These are phyloP conservation scores for Ceraclea dissimilis DNA, from an alignment of 2,888 invertebrate genomes.

Conservation along the genomic window DNA sequence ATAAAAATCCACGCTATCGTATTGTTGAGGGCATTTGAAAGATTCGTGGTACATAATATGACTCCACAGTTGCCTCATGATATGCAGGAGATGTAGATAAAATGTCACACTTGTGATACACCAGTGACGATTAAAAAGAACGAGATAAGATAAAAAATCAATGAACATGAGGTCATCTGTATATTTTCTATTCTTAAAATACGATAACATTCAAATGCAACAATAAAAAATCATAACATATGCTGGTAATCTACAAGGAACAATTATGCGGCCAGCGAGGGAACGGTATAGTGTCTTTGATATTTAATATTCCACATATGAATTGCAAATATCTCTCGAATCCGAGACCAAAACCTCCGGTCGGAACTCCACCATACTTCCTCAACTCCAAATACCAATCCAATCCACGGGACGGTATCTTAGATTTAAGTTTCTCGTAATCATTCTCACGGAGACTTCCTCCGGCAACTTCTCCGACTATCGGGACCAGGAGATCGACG, in stretches of 20 bases:
- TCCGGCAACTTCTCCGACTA: slow-evolving; percentile 90
- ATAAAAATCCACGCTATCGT: no score
- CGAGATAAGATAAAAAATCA: no score
- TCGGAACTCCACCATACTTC: slow-evolving; percentile 80
- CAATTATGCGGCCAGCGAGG: slow-evolving; percentile 92
- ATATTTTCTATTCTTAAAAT: no score
- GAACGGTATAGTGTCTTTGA: slow-evolving; percentile 91
- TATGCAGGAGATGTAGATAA: no score
- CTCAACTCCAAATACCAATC: slow-evolving; percentile 88
- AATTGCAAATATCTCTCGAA: slow-evolving; percentile 86
- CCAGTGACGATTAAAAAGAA: no score
- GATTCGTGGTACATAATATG: no score
- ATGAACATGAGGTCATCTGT: no score
- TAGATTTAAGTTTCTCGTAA: slow-evolving; percentile 53
- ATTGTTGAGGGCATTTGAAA: no score
- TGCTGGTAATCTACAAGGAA: slow-evolving; percentile 43
- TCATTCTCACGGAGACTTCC: slow-evolving; percentile 88
- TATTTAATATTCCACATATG: slow-evolving; percentile 74
- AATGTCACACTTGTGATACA: no score
- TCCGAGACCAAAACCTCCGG: slow-evolving; percentile 94
- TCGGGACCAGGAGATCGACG: slow-evolving; percentile 81
- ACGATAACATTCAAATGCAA: no score
- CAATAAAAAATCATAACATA: no score
- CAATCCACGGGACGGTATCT: slow-evolving; percentile 54
- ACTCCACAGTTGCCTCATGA: no score